Evolutionary conservation across 2,888 invertebrate genomes (phyloP).

Genomic region (Mesoligia furuncula): DNA sequence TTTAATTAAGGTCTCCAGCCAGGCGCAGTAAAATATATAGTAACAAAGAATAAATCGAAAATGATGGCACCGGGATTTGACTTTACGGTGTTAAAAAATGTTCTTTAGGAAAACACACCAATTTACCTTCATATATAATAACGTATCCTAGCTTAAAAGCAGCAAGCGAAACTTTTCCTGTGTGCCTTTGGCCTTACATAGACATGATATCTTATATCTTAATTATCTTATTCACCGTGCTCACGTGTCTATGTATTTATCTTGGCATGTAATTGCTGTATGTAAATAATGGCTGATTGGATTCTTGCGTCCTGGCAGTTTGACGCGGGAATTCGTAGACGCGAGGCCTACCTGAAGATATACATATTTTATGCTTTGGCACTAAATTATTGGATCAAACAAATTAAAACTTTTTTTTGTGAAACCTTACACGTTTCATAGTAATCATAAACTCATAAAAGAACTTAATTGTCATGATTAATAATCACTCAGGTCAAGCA

Average conservation of each 20-base stretch:
- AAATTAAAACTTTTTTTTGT: too few relatives aligned
- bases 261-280: slow-evolving; percentile 19
- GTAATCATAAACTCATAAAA: neutral
- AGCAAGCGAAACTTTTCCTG: neutral
- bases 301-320: neutral
- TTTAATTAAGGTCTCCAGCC: too few relatives aligned
- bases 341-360: too few relatives aligned
- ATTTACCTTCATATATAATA: too few relatives aligned
- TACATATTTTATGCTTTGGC: neutral
- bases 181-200: neutral
- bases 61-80: too few relatives aligned
- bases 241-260: slow-evolving; percentile 5
- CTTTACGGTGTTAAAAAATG: too few relatives aligned
- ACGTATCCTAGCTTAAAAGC: neutral
- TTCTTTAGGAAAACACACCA: too few relatives aligned
- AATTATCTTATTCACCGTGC: slow-evolving; percentile 18
- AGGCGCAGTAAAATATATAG: too few relatives aligned
- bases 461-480: neutral
- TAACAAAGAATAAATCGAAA: too few relatives aligned
- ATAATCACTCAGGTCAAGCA: neutral
- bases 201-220: slow-evolving; percentile 10
- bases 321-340: neutral
- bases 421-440: too few relatives aligned
- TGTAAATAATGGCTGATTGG: slow-evolving; percentile 8
- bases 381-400: neutral